A percentile compares a stretch with the other conserved stretches of the same genome.
Conservation (phyloP, 2,113 vertebrate genomes). For the Thalassoma bifasciatum region DNA sequence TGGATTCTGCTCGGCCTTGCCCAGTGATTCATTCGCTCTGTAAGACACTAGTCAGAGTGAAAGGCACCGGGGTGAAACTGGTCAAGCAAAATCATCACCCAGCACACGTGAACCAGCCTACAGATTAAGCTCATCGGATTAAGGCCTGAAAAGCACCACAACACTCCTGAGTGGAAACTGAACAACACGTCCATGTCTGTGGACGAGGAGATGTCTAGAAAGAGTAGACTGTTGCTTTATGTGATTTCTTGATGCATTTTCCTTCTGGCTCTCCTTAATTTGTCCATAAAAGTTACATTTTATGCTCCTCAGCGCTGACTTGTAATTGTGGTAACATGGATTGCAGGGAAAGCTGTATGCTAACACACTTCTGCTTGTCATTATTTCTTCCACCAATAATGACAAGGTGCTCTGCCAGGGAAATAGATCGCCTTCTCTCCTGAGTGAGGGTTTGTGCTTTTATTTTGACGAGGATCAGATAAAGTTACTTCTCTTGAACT, state of each 20-base stretch:
- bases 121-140: constrained; percentile 72
- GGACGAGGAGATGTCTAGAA: constrained; percentile 44
- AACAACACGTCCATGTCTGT: constrained; percentile 34
- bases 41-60: constrained; percentile 6
- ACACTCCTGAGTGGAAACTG: constrained; percentile 25
- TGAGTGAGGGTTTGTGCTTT: constrained; percentile 4
- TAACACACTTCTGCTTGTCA: constrained; percentile 48
- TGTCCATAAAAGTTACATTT: constrained; percentile 57
- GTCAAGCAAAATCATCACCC: constrained; percentile 26
- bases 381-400: constrained; percentile 40
- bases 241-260: constrained; percentile 39
- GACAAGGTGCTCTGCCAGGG: constrained; percentile 37
- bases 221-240: constrained; percentile 55
- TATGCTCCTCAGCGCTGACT: constrained; percentile 51
- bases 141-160: constrained; percentile 59
- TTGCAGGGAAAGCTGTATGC: constrained; percentile 40
- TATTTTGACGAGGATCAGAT: neutral
- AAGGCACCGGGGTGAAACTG: constrained; percentile 43
- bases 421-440: constrained; percentile 2
- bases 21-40: constrained; percentile 47
- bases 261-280: constrained; percentile 39
- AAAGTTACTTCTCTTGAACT: neutral
- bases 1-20: constrained; percentile 20
- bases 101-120: constrained; percentile 27
- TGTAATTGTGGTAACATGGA: constrained; percentile 62